These are phyloP conservation scores for Amblyopsis rosae DNA, from an alignment of 2,113 vertebrate species.

Conservation along the genomic window DNA sequence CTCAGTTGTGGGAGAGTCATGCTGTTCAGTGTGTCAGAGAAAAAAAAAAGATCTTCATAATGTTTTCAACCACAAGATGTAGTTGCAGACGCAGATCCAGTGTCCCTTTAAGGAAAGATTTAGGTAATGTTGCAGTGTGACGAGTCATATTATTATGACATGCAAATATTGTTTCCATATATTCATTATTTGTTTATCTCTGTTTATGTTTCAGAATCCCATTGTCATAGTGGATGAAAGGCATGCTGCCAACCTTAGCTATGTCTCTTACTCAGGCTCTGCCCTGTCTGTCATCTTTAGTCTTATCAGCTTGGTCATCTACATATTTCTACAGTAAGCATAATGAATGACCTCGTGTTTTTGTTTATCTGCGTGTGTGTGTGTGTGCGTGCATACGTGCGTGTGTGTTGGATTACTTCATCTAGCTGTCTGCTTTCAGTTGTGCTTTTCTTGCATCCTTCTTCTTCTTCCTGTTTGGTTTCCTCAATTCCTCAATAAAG, in stretches of 20 bases:
- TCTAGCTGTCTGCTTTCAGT: too few species aligned
- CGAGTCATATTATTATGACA: neutral
- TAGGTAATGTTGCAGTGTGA: neutral
- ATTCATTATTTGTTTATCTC: neutral
- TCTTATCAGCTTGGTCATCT: constrained; percentile 71
- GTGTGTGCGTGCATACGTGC: too few species aligned
- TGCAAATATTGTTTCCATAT: neutral
- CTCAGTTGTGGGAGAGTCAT: too few species aligned
- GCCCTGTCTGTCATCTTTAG: constrained; percentile 76
- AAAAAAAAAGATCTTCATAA: too few species aligned
- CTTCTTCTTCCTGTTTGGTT: too few species aligned
- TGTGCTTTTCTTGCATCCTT: too few species aligned
- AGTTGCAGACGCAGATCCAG: neutral
- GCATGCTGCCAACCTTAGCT: constrained; percentile 41
- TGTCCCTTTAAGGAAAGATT: neutral
- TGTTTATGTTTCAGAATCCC: constrained; percentile 47
- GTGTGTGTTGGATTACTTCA: too few species aligned
- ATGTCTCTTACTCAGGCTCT: constrained; percentile 79
- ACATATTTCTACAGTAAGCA: constrained; percentile 74
- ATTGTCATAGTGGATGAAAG: constrained; percentile 17
- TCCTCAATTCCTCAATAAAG: too few species aligned
- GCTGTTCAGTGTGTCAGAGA: too few species aligned
- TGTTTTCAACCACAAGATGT: neutral
- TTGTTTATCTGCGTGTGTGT: too few species aligned
- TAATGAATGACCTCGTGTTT: too few species aligned